Conservation (phyloP, 2,113 vertebrate genomes). For the Ammospiza caudacuta region DNA sequence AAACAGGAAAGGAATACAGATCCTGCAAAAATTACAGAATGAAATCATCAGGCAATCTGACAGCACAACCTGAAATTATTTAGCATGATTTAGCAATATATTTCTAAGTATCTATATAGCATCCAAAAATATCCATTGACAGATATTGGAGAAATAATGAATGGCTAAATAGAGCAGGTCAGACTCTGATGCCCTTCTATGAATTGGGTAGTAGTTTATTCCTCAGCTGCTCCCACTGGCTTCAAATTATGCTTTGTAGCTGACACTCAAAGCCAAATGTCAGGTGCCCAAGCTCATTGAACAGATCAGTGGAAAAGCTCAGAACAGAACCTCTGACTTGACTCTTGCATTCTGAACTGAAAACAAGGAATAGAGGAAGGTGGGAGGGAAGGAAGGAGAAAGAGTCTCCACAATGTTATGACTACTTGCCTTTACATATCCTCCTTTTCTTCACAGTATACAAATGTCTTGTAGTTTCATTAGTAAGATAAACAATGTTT, state of each 20-base stretch:
- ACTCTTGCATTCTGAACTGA: neutral
- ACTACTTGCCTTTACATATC: neutral
- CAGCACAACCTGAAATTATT: neutral
- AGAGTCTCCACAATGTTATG: neutral
- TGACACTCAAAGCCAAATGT: conserved; percentile 4
- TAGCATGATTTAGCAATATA: neutral
- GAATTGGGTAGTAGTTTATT: neutral
- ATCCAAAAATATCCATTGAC: conserved; percentile 2
- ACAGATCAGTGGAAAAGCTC: neutral
- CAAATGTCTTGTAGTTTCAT: neutral
- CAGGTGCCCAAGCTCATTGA: neutral
- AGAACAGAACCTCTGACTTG: conserved; percentile 10
- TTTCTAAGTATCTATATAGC: neutral
- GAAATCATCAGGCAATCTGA: neutral
- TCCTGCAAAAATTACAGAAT: conserved; percentile 13
- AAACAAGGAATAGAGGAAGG: neutral
- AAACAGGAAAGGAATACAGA: neutral
- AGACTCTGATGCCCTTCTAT: neutral
- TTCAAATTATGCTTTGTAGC: conserved; percentile 5
- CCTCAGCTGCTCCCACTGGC: neutral
- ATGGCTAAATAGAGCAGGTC: conserved; percentile 13
- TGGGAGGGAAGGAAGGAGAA: neutral
- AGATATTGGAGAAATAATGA: conserved; percentile 45
- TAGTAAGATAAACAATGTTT: neutral
- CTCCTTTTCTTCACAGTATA: neutral